Evolutionary conservation across 2,888 invertebrate species (phyloP).

Genomic region (Caenorhabditis plicata): DNA sequence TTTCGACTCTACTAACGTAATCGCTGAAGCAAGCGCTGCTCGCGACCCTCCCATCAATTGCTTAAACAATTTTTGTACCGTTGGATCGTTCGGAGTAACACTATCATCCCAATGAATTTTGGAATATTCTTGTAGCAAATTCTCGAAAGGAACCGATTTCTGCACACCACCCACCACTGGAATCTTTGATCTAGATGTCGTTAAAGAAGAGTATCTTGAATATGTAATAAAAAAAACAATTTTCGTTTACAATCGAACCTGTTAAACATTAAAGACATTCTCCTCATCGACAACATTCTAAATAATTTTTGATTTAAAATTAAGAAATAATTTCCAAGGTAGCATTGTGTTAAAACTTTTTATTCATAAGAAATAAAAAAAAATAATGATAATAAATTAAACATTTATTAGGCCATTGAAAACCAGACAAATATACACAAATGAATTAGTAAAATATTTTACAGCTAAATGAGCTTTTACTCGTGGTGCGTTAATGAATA

Average conservation of each 20-base stretch:
- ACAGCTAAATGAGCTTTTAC: too few species aligned
- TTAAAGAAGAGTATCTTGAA: slow-evolving; percentile 7
- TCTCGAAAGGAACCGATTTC: slow-evolving; percentile 39
- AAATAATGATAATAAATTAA: too few species aligned
- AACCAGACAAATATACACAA: too few species aligned
- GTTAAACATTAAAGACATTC: too few species aligned
- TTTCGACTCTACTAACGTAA: slow-evolving; percentile 69
- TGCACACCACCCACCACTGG: slow-evolving; percentile 25
- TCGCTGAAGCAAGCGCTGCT: slow-evolving; percentile 68
- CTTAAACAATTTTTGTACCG: slow-evolving; percentile 31
- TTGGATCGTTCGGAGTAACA: slow-evolving; percentile 45
- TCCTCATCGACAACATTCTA: too few species aligned
- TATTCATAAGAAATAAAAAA: too few species aligned
- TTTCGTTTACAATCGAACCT: too few species aligned
- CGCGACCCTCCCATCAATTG: slow-evolving; percentile 62
- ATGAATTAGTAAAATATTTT: too few species aligned
- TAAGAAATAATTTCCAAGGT: slow-evolving; percentile 15
- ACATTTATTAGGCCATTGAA: too few species aligned
- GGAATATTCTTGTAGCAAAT: slow-evolving; percentile 39
- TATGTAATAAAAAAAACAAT: too few species aligned
- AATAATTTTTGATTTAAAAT: slow-evolving; percentile 1
- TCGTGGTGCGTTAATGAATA: too few species aligned
- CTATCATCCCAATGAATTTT: slow-evolving; percentile 49
- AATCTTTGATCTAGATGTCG: slow-evolving; percentile 13
- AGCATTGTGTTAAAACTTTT: too few species aligned